phyloP scores from a whole-genome alignment of 2,888 invertebrate species.

The Aphodius granarius region DNA sequence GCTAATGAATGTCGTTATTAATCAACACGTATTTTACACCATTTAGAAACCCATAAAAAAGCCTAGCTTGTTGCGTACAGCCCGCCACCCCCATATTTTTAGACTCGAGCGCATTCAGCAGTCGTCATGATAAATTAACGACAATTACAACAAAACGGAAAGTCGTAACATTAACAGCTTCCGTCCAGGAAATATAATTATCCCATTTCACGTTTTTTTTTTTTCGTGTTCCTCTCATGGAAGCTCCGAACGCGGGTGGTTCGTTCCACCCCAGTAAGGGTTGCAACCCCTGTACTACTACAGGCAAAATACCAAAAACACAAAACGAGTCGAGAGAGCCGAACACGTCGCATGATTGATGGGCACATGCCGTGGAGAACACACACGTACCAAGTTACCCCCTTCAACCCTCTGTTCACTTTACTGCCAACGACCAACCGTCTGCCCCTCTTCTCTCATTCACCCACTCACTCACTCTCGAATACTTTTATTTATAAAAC shows the following conservation, averaged over 20 bases:
- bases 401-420: not conserved
- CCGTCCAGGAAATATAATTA: not conserved
- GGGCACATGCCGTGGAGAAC: constrained; percentile 20
- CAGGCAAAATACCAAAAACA: not conserved
- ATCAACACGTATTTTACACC: not conserved
- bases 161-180: not conserved
- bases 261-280: not conserved
- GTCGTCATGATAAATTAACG: not conserved
- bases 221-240: too few species aligned
- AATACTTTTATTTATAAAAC: constrained; percentile 21
- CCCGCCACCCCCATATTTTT: not conserved
- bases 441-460: not conserved
- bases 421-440: not conserved
- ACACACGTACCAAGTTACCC: not conserved
- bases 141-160: not conserved
- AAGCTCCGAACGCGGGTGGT: too few species aligned
- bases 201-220: not conserved
- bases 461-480: constrained; percentile 1
- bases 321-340: not conserved
- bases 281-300: not conserved
- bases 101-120: not conserved
- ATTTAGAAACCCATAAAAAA: not conserved
- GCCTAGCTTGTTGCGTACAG: not conserved
- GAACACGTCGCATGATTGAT: constrained; percentile 14
- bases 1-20: too few species aligned